A percentile compares a stretch with the other conserved stretches of the same genome.
Evolutionary conservation across 2,888 invertebrate genomes (phyloP).

Genomic region (Orthosia cruda): DNA sequence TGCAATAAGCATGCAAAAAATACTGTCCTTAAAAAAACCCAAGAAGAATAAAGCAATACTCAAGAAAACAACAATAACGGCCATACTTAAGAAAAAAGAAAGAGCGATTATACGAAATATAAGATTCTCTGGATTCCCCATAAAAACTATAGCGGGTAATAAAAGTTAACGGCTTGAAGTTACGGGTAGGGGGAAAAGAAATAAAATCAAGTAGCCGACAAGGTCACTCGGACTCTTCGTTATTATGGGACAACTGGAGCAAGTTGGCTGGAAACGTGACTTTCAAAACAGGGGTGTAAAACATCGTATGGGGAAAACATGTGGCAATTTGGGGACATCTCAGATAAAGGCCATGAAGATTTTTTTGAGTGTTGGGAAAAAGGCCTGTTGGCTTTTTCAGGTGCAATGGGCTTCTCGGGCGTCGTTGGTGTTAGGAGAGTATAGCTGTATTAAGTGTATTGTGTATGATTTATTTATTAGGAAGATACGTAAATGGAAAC

Average conservation of each 20-base stretch:
- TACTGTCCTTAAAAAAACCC: neutral
- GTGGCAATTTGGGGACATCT: neutral
- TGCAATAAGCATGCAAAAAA: too few species aligned
- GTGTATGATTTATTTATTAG: too few species aligned
- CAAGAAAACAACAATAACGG: constrained; percentile 44
- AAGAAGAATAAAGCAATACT: constrained; percentile 11
- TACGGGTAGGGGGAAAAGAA: constrained; percentile 42
- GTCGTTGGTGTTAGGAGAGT: too few species aligned
- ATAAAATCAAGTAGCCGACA: constrained; percentile 65
- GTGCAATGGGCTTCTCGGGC: too few species aligned
- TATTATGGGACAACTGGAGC: constrained; percentile 54
- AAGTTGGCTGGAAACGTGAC: constrained; percentile 58
- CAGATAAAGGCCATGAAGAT: neutral
- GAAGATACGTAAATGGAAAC: too few species aligned
- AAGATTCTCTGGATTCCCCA: constrained; percentile 45
- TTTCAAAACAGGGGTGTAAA: constrained; percentile 17
- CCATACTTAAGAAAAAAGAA: constrained; percentile 38
- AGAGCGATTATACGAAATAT: constrained; percentile 51
- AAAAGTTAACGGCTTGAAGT: constrained; percentile 70
- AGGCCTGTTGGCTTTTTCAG: neutral
- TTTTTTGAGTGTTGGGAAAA: neutral
- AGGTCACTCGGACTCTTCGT: constrained; percentile 64
- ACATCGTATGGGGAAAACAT: constrained; percentile 3
- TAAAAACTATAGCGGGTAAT: constrained; percentile 61
- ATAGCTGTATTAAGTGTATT: too few species aligned